Evolutionary conservation across 2,113 vertebrate genomes (phyloP).

Genomic region (Antigone vipio): DNA sequence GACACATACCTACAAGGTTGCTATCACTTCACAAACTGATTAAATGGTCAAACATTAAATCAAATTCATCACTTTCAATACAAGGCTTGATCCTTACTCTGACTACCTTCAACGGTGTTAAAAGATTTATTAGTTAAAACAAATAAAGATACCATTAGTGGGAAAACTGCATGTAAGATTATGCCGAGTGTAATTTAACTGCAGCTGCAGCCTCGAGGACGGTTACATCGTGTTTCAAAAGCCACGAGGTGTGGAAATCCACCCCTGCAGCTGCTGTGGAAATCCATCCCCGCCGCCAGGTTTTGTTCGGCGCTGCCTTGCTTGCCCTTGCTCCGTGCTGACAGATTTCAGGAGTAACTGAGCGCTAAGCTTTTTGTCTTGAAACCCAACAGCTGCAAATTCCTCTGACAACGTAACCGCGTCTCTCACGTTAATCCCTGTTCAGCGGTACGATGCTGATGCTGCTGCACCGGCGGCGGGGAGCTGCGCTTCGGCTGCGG

Average conservation of each 20-base stretch:
- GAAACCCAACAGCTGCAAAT: not conserved
- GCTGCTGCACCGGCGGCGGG: too few species aligned
- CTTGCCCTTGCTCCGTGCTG: not conserved
- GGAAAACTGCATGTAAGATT: not conserved
- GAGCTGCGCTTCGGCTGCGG: too few species aligned
- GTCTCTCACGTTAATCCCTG: fast-evolving
- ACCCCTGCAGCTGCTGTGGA: too few species aligned
- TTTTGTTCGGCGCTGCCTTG: not conserved
- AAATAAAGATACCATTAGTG: fast-evolving
- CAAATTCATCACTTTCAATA: not conserved
- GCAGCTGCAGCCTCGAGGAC: not conserved
- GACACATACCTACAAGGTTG: not conserved
- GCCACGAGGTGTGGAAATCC: not conserved
- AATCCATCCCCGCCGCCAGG: not conserved
- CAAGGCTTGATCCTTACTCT: not conserved
- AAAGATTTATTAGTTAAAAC: not conserved
- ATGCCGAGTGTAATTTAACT: not conserved
- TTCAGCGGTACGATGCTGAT: not conserved
- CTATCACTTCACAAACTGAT: not conserved
- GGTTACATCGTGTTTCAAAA: too few species aligned
- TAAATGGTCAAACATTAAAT: not conserved
- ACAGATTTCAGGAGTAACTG: too few species aligned
- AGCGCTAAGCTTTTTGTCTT: too few species aligned
- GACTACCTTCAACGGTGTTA: not conserved
- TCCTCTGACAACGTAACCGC: not conserved